A percentile compares a stretch with the other conserved stretches of the same genome.
phyloP scores from a whole-genome alignment of 92 coral and sea anemone species.

The Phymanthus crucifer region DNA sequence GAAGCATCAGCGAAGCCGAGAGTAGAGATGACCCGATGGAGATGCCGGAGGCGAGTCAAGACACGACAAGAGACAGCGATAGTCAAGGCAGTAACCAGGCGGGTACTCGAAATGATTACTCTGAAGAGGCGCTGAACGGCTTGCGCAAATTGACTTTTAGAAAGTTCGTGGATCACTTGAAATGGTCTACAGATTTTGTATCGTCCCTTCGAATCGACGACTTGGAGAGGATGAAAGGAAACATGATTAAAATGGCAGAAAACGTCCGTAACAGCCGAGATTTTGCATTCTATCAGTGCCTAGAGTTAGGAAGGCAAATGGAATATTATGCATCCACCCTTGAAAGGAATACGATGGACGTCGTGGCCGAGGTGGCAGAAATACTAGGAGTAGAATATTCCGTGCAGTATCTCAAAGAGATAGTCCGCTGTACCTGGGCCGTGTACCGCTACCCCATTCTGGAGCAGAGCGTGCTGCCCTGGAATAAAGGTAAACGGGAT shows the following conservation, averaged over 20 bases:
- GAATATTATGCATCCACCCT: too few relatives aligned
- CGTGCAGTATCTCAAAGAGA: not conserved
- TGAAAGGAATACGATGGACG: slow-evolving; percentile 2
- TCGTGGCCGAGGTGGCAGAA: not conserved
- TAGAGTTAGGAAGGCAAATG: slow-evolving; percentile 4
- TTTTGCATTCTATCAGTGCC: not conserved
- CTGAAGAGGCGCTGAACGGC: not conserved
- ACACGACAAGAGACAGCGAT: slow-evolving; percentile 2
- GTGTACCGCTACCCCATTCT: slow-evolving; percentile 1
- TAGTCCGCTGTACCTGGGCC: not conserved
- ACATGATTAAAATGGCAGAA: not conserved
- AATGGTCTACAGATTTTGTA: not conserved
- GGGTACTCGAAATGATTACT: not conserved
- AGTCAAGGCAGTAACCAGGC: not conserved
- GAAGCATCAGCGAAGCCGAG: too few relatives aligned
- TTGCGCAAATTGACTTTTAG: slow-evolving; percentile 3
- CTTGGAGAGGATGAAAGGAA: not conserved
- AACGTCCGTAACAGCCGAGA: not conserved
- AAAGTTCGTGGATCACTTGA: not conserved
- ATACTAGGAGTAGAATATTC: not conserved
- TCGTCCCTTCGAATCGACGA: not conserved
- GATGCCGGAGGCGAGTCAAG: not conserved
- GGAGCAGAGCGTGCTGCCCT: not conserved
- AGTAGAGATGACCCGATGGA: too few relatives aligned
- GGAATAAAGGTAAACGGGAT: slow-evolving; percentile 1